Conservation (phyloP, 2,797 vertebrate genomes). For the Eidolon dupreanum region DNA sequence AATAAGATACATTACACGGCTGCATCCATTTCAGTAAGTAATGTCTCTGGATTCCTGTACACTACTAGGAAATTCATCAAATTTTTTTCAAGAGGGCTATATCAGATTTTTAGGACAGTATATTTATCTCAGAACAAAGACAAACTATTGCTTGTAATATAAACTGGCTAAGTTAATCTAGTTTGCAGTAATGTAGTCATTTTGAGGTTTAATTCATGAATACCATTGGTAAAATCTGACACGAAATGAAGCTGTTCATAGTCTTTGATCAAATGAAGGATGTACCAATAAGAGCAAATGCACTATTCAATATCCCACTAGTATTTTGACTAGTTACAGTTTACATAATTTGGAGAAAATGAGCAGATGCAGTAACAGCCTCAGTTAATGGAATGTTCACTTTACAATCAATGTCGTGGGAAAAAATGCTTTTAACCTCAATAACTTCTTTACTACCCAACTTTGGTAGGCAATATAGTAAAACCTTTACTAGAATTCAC, state of each 20-base stretch:
- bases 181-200: conserved; percentile 46
- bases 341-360: conserved; percentile 53
- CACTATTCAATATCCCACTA: background rate
- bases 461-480: conserved; percentile 53
- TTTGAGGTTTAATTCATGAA: conserved; percentile 45
- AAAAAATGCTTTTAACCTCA: conserved; percentile 56
- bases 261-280: conserved; percentile 49
- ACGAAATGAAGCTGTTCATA: conserved; percentile 18
- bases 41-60: conserved; percentile 36
- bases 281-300: conserved; percentile 12
- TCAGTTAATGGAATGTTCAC: background rate
- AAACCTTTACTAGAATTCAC: conserved; percentile 12
- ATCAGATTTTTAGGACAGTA: conserved; percentile 43
- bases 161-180: conserved; percentile 49
- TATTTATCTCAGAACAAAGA: conserved; percentile 71
- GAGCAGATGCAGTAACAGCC: conserved; percentile 34
- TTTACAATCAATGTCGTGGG: conserved; percentile 31
- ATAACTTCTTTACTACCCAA: conserved; percentile 1
- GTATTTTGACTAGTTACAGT: background rate
- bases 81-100: conserved; percentile 58
- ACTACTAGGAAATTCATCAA: conserved; percentile 61
- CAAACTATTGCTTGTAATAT: conserved; percentile 21
- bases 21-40: conserved; percentile 65
- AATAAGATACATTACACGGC: conserved; percentile 54
- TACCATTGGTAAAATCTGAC: conserved; percentile 24